phyloP scores from a whole-genome alignment of 1,140 invertebrate species.

The Hypsibius dujardini region DNA sequence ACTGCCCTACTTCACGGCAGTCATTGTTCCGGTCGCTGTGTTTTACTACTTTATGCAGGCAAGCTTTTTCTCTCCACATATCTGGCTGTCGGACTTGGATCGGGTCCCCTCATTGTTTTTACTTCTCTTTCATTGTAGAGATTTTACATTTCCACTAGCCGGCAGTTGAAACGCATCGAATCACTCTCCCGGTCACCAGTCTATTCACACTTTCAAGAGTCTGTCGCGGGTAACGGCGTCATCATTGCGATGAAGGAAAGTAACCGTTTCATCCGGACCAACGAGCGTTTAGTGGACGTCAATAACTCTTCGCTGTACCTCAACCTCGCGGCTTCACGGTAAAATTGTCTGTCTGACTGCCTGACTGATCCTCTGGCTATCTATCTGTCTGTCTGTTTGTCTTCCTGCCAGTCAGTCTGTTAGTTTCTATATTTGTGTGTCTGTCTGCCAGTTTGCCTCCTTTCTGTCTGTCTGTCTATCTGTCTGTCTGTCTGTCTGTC shows the following conservation, averaged over 20 bases:
- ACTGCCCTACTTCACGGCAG: conserved; percentile 33
- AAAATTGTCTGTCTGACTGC: not conserved
- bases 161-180: conserved; percentile 83
- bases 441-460: no score
- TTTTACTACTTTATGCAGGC: conserved; percentile 70
- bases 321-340: not conserved
- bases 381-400: no score
- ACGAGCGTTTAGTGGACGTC: not conserved
- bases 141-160: conserved; percentile 79
- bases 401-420: no score
- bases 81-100: no score
- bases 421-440: no score
- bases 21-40: conserved; percentile 62
- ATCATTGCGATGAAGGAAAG: not conserved
- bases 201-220: conserved; percentile 94
- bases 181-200: conserved; percentile 92
- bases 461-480: no score
- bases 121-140: no score
- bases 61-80: no score
- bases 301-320: not conserved
- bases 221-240: conserved; percentile 43
- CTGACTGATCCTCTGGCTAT: no score
- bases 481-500: not conserved
- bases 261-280: not conserved
- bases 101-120: no score